Conservation (phyloP, 2,888 invertebrate species). For the Eupithecia insigniata region DNA sequence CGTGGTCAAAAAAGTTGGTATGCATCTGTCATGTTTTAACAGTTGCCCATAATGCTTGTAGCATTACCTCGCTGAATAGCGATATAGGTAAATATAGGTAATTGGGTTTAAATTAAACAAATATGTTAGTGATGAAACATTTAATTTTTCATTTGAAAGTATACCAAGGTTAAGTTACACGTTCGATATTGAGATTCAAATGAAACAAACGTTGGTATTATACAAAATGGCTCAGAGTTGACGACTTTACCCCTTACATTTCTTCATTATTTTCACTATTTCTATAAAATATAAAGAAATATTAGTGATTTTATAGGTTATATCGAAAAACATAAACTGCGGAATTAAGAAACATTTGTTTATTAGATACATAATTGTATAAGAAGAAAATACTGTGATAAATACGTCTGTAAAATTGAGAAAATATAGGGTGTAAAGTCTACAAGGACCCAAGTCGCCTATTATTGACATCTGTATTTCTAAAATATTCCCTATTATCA, state of each 20-base stretch:
- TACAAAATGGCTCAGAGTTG: conserved; percentile 66
- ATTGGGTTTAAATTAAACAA: background rate
- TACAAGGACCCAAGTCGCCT: conserved; percentile 35
- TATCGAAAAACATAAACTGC: background rate
- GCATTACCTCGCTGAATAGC: too few species aligned
- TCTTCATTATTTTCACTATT: background rate
- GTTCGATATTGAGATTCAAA: conserved; percentile 83
- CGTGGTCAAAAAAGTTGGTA: too few species aligned
- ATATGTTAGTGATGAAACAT: conserved; percentile 77
- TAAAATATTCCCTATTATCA: conserved; percentile 78
- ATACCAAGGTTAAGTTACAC: conserved; percentile 81
- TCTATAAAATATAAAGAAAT: background rate
- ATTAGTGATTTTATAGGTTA: background rate
- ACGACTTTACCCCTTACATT: conserved; percentile 33
- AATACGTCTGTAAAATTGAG: background rate
- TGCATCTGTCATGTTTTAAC: too few species aligned
- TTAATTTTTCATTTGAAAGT: conserved; percentile 84
- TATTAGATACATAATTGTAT: background rate
- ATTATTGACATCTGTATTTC: conserved; percentile 56
- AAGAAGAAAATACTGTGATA: conserved; percentile 14
- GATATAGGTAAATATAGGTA: too few species aligned
- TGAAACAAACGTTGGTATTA: conserved; percentile 79
- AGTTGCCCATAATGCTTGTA: too few species aligned
- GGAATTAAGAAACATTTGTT: background rate
- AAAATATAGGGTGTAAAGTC: conserved; percentile 38